Evolutionary conservation across 2,797 vertebrate genomes (phyloP).

Genomic region (Lagorchestes hirsutus): DNA sequence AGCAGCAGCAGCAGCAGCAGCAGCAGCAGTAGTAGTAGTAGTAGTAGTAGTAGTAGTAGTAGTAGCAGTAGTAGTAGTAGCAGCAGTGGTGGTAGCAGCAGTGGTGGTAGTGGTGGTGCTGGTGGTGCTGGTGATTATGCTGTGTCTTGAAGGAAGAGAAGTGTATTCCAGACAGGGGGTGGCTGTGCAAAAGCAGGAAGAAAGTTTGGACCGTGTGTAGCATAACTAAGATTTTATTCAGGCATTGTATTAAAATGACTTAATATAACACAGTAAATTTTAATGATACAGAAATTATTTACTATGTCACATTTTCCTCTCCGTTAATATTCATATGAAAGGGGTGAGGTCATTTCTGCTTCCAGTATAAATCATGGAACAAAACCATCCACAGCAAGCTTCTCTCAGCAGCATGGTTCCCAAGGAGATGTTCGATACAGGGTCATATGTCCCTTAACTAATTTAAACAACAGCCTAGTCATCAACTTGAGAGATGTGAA

Average conservation of each 20-base stretch:
- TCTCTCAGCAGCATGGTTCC: conserved; percentile 76
- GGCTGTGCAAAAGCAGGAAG: neutral
- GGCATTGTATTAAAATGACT: neutral
- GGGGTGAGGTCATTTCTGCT: conserved; percentile 29
- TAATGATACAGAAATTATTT: conserved; percentile 8
- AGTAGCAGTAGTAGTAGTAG: too few relatives aligned
- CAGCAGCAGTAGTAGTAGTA: too few relatives aligned
- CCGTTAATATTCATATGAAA: conserved; percentile 19
- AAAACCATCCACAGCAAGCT: conserved; percentile 79
- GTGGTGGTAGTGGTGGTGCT: too few relatives aligned
- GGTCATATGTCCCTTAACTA: conserved; percentile 82
- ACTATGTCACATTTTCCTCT: neutral
- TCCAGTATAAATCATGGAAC: conserved; percentile 82
- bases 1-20: too few relatives aligned
- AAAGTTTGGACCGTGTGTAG: neutral
- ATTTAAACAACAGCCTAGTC: conserved; percentile 90
- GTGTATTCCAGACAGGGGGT: neutral
- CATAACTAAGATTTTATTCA: neutral
- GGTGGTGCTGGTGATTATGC: too few relatives aligned
- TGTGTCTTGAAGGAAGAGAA: neutral
- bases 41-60: too few relatives aligned
- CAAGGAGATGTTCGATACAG: conserved; percentile 67
- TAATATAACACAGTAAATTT: conserved; percentile 46
- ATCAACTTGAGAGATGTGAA: conserved; percentile 88
- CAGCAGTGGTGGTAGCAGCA: too few relatives aligned